A percentile compares a stretch with the other conserved stretches of the same genome.
Conservation (phyloP, 1,140 invertebrate genomes). For the Trachelipus rathkii region DNA sequence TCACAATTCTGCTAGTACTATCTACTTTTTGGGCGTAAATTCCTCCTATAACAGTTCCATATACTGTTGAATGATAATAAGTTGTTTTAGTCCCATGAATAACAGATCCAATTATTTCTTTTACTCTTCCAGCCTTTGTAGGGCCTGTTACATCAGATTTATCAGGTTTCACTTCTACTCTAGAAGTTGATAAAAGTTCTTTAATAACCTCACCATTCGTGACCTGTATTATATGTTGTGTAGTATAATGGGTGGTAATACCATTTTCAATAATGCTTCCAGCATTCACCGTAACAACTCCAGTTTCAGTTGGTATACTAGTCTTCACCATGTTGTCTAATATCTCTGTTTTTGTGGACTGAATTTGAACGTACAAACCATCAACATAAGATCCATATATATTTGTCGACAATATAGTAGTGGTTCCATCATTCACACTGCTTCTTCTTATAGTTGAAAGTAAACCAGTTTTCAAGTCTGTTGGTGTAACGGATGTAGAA, state of each 20-base stretch:
- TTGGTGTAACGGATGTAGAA: too few relatives aligned
- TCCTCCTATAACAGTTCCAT: slow-evolving; percentile 74
- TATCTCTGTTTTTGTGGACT: slow-evolving; percentile 60
- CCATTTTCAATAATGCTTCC: slow-evolving; percentile 68
- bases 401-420: slow-evolving; percentile 64
- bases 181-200: slow-evolving; percentile 64
- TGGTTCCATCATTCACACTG: slow-evolving; percentile 61
- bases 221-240: slow-evolving; percentile 63
- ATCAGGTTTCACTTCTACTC: slow-evolving; percentile 60
- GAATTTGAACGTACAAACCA: slow-evolving; percentile 70
- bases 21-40: slow-evolving; percentile 72
- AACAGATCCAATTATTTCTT: slow-evolving; percentile 62
- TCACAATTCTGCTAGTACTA: slow-evolving; percentile 65
- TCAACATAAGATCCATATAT: slow-evolving; percentile 75
- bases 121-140: slow-evolving; percentile 64
- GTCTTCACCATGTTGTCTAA: slow-evolving; percentile 50
- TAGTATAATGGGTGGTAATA: slow-evolving; percentile 66
- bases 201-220: slow-evolving; percentile 63
- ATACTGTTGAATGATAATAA: slow-evolving; percentile 64
- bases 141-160: slow-evolving; percentile 54
- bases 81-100: slow-evolving; percentile 63
- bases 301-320: slow-evolving; percentile 48
- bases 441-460: slow-evolving; percentile 67
- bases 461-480: slow-evolving; percentile 60
- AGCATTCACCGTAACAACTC: slow-evolving; percentile 64